phyloP scores from a whole-genome alignment of 2,797 vertebrate species.

The Naso thynnoides region DNA sequence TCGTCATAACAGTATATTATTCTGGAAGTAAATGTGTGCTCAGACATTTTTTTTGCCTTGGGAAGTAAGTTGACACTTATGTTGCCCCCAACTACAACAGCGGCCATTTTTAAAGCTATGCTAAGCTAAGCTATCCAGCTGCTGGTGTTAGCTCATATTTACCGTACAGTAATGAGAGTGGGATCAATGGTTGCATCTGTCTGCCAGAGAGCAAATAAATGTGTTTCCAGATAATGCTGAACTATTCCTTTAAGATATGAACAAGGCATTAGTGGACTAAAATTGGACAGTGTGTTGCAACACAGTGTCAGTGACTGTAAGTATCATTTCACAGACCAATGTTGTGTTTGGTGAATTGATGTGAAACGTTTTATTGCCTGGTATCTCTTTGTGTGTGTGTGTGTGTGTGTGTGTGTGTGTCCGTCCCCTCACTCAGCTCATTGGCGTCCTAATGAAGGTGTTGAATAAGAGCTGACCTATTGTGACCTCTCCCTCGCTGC shows the following conservation, averaged over 20 bases:
- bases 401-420: slow-evolving; percentile 16
- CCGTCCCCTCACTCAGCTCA: slow-evolving; percentile 51
- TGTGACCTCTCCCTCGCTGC: slow-evolving; percentile 72
- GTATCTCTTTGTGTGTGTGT: slow-evolving; percentile 31
- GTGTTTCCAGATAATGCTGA: neutral
- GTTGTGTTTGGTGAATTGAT: slow-evolving; percentile 49
- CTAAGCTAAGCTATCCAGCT: slow-evolving; percentile 3
- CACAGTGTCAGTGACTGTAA: slow-evolving; percentile 10
- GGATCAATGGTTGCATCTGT: slow-evolving; percentile 9
- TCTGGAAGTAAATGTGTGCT: no score
- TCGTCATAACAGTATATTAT: no score
- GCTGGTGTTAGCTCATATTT: neutral
- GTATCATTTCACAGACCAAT: slow-evolving; percentile 36
- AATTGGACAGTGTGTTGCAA: slow-evolving; percentile 1
- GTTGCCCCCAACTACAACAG: no score
- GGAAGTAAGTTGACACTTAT: no score
- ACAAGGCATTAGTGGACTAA: slow-evolving; percentile 9
- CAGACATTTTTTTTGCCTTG: no score
- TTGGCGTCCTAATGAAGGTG: slow-evolving; percentile 78
- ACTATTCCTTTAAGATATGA: slow-evolving; percentile 11
- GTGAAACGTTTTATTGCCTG: slow-evolving; percentile 38
- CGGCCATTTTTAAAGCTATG: no score
- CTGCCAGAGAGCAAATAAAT: neutral
- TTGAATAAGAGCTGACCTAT: slow-evolving; percentile 76
- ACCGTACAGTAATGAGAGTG: neutral